Base-by-base conservation (phyloP, 2,797 vertebrate species). In the Clarias fuscus region DNA sequence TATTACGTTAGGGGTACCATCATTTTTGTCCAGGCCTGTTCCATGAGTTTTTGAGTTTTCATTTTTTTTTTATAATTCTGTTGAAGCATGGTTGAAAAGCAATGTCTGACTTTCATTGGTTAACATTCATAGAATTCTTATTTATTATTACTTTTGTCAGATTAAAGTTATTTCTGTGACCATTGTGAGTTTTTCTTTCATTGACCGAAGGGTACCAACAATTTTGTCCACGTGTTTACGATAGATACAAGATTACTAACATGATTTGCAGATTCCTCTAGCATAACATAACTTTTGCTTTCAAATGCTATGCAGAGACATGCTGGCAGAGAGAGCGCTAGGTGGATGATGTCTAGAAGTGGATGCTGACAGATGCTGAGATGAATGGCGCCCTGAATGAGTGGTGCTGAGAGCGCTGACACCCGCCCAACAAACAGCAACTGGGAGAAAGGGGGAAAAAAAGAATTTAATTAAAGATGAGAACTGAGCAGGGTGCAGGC, bases 401-500 rank as follows among this genome's bases (percentile, higher is more conserved):
- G 43, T 67, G 65, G 59, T 78, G 33, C 70, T 70, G 59, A 65
- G 68, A 76, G 82, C 85, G 43, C 30, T 73, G 70, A 88, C 73
- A 85, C 71, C 40, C 40, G 64, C 73, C 80, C 18, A 87, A 18
- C 13, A 53, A 80, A 56, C 30, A 68, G 62, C 73, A 86, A 65
- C 67, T 65, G 0, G 10, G 72, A 61, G 37, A 24, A 72, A 37
- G 37, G 37, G 3, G 4, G 75, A 76, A 78, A 37, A 59, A 6
- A 22, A 53, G 65, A 84, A 88, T 86, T 89, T 88, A 88, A 90
- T 82, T 86, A 86, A 72, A 85, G 84, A 87, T 85, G 82, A 85
- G 1, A 24, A 43, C 33, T 56, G 72, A 72, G 79, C 73, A 82
- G 78, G 82, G 76, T 15, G 18, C 77, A 87, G 56, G 89, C 82